A percentile compares a stretch with the other conserved stretches of the same genome.
These are phyloP conservation scores for Nomada lathburiana DNA, from an alignment of 2,888 invertebrate genomes.

Conservation along the genomic window DNA sequence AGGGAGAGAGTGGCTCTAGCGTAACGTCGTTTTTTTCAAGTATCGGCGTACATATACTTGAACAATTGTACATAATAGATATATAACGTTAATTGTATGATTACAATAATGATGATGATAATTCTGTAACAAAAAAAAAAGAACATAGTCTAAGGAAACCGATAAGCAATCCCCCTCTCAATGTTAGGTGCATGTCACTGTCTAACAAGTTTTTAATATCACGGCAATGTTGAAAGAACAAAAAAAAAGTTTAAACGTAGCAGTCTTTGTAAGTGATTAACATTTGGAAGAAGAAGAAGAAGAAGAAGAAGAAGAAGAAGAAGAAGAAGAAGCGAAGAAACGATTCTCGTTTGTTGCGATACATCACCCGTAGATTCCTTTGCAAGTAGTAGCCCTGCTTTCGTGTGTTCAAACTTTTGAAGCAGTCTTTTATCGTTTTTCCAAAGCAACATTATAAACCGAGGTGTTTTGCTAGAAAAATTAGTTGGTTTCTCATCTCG, in stretches of 20 bases:
- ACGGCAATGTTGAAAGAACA: slow-evolving; percentile 38
- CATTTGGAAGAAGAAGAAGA: slow-evolving; percentile 19
- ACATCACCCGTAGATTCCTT: slow-evolving; percentile 32
- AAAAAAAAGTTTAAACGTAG: slow-evolving; percentile 57
- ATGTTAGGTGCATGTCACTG: slow-evolving; percentile 79
- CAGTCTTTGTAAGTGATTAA: slow-evolving; percentile 60
- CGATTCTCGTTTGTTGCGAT: slow-evolving; percentile 49
- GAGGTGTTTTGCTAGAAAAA: slow-evolving; percentile 18
- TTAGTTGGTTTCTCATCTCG: slow-evolving; percentile 65
- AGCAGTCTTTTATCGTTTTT: slow-evolving; percentile 42
- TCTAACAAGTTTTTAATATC: slow-evolving; percentile 71
- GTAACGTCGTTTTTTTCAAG: slow-evolving; percentile 56
- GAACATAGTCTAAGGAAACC: slow-evolving; percentile 57
- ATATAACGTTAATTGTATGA: slow-evolving; percentile 58
- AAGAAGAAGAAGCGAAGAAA: background rate
- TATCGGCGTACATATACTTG: slow-evolving; percentile 58
- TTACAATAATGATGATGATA: slow-evolving; percentile 46
- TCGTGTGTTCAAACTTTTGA: slow-evolving; percentile 47
- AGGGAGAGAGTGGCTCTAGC: slow-evolving; percentile 18
- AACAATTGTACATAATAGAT: slow-evolving; percentile 69
- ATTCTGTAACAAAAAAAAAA: slow-evolving; percentile 57
- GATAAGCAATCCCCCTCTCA: slow-evolving; percentile 72
- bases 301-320: slow-evolving; percentile 12
- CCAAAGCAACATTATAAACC: slow-evolving; percentile 26
- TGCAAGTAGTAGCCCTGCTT: slow-evolving; percentile 61